phyloP scores from a whole-genome alignment of 2,113 vertebrate species.

The Propithecus coquereli region DNA sequence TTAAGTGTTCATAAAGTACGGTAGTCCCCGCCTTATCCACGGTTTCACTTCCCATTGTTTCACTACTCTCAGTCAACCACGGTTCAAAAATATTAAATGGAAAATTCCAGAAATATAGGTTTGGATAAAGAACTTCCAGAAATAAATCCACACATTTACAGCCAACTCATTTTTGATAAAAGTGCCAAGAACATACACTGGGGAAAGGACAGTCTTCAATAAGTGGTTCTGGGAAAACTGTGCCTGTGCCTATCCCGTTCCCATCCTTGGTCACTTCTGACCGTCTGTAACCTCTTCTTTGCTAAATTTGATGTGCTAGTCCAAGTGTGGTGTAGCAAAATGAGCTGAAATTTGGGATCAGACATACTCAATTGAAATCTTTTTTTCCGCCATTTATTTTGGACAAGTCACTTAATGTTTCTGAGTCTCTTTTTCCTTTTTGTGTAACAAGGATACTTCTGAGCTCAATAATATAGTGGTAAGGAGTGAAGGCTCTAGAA shows the following conservation, averaged over 20 bases:
- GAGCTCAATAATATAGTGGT: neutral
- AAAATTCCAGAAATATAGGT: neutral
- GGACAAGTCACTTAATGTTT: neutral
- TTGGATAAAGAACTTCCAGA: neutral
- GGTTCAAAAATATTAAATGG: neutral
- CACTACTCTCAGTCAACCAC: neutral
- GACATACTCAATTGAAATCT: neutral
- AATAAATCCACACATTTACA: neutral
- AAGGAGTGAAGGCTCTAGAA: neutral
- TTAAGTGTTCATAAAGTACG: neutral
- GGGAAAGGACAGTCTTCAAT: neutral
- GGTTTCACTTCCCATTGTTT: neutral
- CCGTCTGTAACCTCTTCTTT: neutral
- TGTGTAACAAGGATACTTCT: neutral
- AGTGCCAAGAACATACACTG: neutral
- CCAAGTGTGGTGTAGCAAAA: neutral
- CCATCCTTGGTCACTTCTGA: neutral
- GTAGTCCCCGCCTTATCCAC: neutral
- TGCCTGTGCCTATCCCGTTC: neutral
- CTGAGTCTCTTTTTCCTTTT: neutral
- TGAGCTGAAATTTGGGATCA: neutral
- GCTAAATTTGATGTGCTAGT: neutral
- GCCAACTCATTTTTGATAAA: neutral
- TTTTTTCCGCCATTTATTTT: neutral
- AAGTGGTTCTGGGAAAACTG: neutral